Evolutionary conservation across 2,888 invertebrate species (phyloP).

Genomic region (Maniola hyperantus): DNA sequence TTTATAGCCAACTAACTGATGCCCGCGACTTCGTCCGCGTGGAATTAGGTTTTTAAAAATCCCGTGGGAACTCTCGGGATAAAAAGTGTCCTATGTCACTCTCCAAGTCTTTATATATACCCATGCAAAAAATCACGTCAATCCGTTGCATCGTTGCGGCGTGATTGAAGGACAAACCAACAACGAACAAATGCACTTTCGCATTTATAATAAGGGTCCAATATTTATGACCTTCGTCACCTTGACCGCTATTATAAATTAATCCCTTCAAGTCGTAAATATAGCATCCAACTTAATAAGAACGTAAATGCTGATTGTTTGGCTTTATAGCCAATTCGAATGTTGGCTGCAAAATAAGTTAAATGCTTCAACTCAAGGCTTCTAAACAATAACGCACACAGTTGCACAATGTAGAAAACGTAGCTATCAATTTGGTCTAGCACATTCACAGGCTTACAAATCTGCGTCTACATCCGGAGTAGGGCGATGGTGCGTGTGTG

Average conservation of each 20-base stretch:
- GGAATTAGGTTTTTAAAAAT: no score
- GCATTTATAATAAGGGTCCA: no score
- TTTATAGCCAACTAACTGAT: conserved; percentile 75
- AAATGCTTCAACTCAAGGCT: conserved; percentile 63
- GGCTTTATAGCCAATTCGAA: conserved; percentile 71
- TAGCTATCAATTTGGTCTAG: conserved; percentile 75
- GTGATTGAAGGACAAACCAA: no score
- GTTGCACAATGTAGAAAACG: conserved; percentile 63
- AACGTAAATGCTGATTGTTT: conserved; percentile 69
- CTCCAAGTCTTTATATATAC: no score
- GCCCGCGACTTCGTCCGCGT: no score
- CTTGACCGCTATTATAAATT: conserved; percentile 69
- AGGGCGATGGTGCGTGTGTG: conserved; percentile 63
- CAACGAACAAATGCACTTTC: no score
- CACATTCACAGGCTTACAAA: conserved; percentile 72
- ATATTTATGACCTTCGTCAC: conserved; percentile 48
- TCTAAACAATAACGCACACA: conserved; percentile 55
- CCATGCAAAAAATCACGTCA: no score
- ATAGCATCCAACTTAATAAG: conserved; percentile 47
- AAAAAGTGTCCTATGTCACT: no score
- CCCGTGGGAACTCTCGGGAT: no score
- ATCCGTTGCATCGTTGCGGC: no score
- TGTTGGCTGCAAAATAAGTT: conserved; percentile 70
- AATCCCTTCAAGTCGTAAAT: conserved; percentile 51
- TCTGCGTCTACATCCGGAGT: conserved; percentile 79